Evolutionary conservation across 2,113 vertebrate species (phyloP).

Genomic region (Haemorhous mexicanus): DNA sequence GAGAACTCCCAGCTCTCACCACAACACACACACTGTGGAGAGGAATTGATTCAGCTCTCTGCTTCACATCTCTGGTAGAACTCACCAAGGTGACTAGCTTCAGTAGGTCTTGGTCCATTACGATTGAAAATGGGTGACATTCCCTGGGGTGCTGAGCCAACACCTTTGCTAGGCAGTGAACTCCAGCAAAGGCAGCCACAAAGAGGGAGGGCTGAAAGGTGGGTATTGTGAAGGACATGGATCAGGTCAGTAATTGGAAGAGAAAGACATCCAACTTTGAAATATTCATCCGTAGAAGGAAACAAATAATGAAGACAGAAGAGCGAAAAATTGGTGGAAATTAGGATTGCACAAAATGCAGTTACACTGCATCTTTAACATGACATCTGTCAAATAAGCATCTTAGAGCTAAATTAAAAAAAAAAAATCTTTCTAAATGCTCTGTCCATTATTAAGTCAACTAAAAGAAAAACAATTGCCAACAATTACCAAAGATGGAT

Average conservation of each 20-base stretch:
- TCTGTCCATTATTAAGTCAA: background rate
- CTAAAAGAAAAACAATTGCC: background rate
- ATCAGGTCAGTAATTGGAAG: background rate
- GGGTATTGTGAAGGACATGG: background rate
- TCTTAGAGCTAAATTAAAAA: background rate
- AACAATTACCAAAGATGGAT: background rate
- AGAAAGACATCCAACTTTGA: background rate
- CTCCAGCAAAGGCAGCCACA: background rate
- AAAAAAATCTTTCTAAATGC: background rate
- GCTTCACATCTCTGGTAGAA: background rate
- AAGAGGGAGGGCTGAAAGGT: background rate
- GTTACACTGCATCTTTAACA: background rate
- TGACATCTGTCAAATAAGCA: background rate
- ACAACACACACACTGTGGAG: accelerated
- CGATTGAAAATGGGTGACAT: background rate
- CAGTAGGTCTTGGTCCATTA: background rate
- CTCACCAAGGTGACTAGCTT: background rate
- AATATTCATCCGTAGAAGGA: background rate
- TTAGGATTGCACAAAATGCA: background rate
- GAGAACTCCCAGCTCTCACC: background rate
- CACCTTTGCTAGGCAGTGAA: background rate
- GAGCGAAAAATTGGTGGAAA: background rate
- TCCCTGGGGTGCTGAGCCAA: background rate
- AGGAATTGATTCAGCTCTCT: background rate
- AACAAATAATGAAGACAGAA: background rate